phyloP scores from a whole-genome alignment of 1,140 invertebrate species.

The Pseudomyrmex gracilis region DNA sequence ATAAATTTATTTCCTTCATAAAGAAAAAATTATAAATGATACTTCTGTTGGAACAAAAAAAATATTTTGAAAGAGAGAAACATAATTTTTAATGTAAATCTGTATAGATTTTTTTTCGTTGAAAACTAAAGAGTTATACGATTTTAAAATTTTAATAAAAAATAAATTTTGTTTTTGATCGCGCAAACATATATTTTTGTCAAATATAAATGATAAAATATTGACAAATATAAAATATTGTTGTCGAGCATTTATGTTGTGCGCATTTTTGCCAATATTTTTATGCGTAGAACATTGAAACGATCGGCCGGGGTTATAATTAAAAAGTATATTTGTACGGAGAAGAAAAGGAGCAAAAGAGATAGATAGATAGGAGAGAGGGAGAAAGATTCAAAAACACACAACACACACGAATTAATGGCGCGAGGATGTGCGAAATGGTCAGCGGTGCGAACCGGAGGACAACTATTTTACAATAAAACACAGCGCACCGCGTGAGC shows the following conservation, averaged over 20 bases:
- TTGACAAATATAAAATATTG: conserved; percentile 8
- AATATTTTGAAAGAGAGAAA: neutral
- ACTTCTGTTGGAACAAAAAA: neutral
- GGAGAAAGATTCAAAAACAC: conserved; percentile 2
- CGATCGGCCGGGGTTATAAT: conserved; percentile 12
- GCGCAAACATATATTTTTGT: too few species aligned
- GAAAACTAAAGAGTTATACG: neutral
- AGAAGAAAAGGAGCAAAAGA: too few species aligned
- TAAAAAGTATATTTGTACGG: conserved; percentile 42
- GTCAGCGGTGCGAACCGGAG: conserved; percentile 16
- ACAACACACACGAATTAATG: conserved; percentile 37
- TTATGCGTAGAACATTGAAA: neutral
- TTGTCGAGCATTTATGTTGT: neutral
- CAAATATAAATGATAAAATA: too few species aligned
- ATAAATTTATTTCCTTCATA: neutral
- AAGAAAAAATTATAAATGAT: too few species aligned
- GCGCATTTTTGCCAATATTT: conserved; percentile 4
- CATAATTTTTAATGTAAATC: conserved; percentile 6
- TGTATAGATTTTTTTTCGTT: neutral
- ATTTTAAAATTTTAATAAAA: neutral
- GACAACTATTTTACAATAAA: conserved; percentile 63
- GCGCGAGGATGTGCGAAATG: conserved; percentile 48
- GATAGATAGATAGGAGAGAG: too few species aligned
- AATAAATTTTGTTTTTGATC: neutral
- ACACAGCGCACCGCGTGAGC: conserved; percentile 23